Conservation (phyloP, 2,113 vertebrate genomes). For the pig (Sus scrofa) region T2T-Sscrofa CM000825.6:48500001-48500500, state of each 20-base stretch:
- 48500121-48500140: neutral
- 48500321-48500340: neutral
- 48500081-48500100: neutral
- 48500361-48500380: neutral
- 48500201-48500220: neutral
- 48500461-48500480: no score
- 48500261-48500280: slow-evolving; percentile 32
- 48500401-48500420: neutral
- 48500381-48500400: neutral
- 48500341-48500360: neutral
- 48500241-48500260: neutral
- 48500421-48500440: neutral
- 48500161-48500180: neutral
- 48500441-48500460: no score
- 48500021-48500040: accelerated
- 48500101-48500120: neutral
- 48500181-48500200: neutral
- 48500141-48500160: neutral
- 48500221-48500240: neutral
- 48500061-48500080: neutral
- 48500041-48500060: neutral
- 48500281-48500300: neutral
- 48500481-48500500: no score
- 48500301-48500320: neutral
- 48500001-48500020: accelerated